These are phyloP conservation scores for Pantala flavescens DNA, from an alignment of 1,140 invertebrate genomes.

Conservation along the genomic window DNA sequence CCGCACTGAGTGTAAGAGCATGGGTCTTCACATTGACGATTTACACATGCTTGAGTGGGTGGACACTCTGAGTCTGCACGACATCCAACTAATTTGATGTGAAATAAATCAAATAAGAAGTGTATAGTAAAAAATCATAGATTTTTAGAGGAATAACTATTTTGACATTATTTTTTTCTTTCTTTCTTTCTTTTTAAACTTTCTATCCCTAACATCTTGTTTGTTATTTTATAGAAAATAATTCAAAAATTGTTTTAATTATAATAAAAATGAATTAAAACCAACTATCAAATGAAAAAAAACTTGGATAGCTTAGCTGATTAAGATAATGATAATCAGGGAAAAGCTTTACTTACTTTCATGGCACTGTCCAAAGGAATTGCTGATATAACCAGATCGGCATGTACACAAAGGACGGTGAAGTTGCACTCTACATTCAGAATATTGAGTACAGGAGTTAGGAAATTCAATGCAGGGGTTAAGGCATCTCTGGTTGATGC, in stretches of 20 bases:
- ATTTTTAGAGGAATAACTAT: too few species aligned
- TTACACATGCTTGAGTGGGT: constrained; percentile 69
- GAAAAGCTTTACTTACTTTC: constrained; percentile 45
- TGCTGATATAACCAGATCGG: constrained; percentile 70
- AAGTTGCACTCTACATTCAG: constrained; percentile 65
- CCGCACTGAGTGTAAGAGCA: constrained; percentile 73
- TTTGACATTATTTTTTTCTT: too few species aligned
- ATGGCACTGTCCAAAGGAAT: constrained; percentile 66
- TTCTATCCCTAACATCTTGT: too few species aligned
- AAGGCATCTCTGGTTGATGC: constrained; percentile 62
- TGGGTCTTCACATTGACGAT: constrained; percentile 69
- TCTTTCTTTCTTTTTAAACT: too few species aligned
- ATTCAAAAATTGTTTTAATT: too few species aligned
- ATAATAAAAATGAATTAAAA: too few species aligned
- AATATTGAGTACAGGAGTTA: constrained; percentile 65
- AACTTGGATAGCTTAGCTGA: too few species aligned
- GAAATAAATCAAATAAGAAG: constrained; percentile 22
- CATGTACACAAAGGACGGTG: constrained; percentile 78
- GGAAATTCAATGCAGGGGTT: constrained; percentile 58
- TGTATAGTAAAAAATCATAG: constrained; percentile 20
- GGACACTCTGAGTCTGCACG: constrained; percentile 74
- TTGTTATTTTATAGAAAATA: too few species aligned
- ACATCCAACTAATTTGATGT: constrained; percentile 58
- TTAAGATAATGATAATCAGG: too few species aligned
- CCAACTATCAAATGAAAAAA: too few species aligned